Evolutionary conservation across 1,140 invertebrate genomes (phyloP), one percentile per base, ranked within the genome.

Genomic region (Parapsyche elsis): DNA sequence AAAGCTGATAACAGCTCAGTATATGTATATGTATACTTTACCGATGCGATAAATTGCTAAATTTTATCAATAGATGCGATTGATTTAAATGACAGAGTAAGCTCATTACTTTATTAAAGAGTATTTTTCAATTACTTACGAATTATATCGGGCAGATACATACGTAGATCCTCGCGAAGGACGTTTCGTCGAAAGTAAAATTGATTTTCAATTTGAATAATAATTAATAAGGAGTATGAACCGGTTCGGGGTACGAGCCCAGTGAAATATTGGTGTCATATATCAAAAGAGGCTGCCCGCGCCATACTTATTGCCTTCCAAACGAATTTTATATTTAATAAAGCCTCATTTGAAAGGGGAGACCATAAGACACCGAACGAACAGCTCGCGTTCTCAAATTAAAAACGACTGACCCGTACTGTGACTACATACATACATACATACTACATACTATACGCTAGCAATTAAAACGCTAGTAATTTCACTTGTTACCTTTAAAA

Each of bases 191-290:
- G 71, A 49, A 49, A 73, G 45, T 49, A 24, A 73, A 73, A 73
- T 73, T 73, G 45, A 73, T 73, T 73, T 73, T 73, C 71, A 73
- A 73, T 73, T 75, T 75, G 21, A 75, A 75, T 75, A 75, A 75
- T 75, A 75, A 75, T 75, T 75, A 75, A 75, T 75, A 26, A 71
- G 21, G 70, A 71, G 70, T 71, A 45, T 44, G 49, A 16, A 75
- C 64, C 64, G 49, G 46, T 57, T 23, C 49, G 21, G 1, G 49
- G 73, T 49, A 30, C 30, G 73, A 49, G 73, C 24, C 38, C 73
- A 19, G 73, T 75, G 73, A 75, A 53, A 75, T 75, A 75, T 75
- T 24, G 49, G 49, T 75, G 46, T 75, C 73, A 57, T 75, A 75
- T 75, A 75, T 75, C 73, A 75, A 75, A 57, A 16, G 49, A 23